Percentiles rank a stretch among this genome's conserved stretches.
Evolutionary conservation across 1,140 invertebrate species (phyloP).

Genomic region (Nasonia longicornis): DNA sequence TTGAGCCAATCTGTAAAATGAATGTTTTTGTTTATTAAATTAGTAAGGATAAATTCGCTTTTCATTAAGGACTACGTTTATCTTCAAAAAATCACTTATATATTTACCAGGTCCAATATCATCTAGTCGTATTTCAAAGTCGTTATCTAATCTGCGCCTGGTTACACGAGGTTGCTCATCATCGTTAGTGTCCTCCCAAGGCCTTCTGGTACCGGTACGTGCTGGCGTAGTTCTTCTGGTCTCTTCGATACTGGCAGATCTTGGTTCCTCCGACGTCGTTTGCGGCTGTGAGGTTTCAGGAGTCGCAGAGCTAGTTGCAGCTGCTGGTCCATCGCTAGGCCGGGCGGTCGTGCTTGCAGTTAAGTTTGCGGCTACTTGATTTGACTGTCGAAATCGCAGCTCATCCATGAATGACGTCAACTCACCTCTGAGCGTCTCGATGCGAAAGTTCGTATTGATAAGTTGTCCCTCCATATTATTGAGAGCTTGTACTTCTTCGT

Average conservation of each 20-base stretch:
- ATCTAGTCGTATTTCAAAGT: not conserved
- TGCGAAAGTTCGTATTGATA: constrained; percentile 50
- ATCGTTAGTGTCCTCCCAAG: not conserved
- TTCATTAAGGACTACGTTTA: not conserved
- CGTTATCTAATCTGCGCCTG: constrained; percentile 36
- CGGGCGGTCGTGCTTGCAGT: not conserved
- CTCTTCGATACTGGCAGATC: not conserved
- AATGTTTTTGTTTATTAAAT: too few species aligned
- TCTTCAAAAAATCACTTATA: constrained; percentile 9
- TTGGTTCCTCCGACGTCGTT: not conserved
- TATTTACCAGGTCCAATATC: constrained; percentile 25
- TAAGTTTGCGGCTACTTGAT: not conserved
- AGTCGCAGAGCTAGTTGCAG: not conserved
- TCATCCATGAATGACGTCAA: constrained; percentile 37
- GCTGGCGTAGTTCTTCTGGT: not conserved
- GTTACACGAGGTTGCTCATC: constrained; percentile 16
- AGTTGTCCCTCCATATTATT: constrained; percentile 54
- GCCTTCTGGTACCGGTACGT: not conserved
- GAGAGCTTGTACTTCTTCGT: constrained; percentile 52
- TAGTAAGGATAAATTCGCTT: not conserved
- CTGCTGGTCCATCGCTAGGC: not conserved
- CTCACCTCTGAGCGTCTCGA: constrained; percentile 51
- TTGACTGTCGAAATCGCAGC: not conserved
- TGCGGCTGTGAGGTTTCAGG: not conserved
- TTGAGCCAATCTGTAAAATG: not conserved